These are phyloP conservation scores for Odontomachus brunneus DNA, from an alignment of 1,140 invertebrate species.

Conservation along the genomic window DNA sequence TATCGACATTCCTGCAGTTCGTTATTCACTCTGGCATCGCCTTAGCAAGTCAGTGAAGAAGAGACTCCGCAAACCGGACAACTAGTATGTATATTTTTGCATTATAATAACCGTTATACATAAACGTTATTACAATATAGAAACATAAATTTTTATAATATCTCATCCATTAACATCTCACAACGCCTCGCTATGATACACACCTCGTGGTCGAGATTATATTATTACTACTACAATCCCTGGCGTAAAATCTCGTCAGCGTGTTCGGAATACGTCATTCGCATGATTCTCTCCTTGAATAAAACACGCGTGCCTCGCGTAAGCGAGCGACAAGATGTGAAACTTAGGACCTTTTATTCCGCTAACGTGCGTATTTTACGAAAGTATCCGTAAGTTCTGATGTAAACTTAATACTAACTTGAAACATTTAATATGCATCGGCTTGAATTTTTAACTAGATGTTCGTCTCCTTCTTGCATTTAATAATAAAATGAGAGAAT, in stretches of 20 bases:
- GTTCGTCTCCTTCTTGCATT: not conserved
- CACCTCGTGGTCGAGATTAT: constrained; percentile 62
- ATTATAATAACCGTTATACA: constrained; percentile 79
- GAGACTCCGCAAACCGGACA: constrained; percentile 65
- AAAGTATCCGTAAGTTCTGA: not conserved
- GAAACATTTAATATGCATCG: constrained; percentile 18
- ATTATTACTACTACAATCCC: constrained; percentile 62
- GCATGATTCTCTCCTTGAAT: constrained; percentile 30
- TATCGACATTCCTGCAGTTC: too few relatives aligned
- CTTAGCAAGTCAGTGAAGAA: not conserved
- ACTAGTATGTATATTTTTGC: constrained; percentile 79
- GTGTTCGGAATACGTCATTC: constrained; percentile 33
- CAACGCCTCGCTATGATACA: constrained; percentile 72
- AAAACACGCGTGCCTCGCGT: constrained; percentile 50
- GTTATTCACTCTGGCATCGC: too few relatives aligned
- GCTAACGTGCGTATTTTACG: constrained; percentile 36
- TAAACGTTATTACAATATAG: constrained; percentile 82
- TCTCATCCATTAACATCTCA: constrained; percentile 77
- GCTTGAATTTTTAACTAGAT: not conserved
- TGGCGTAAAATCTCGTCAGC: constrained; percentile 49
- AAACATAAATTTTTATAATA: constrained; percentile 79
- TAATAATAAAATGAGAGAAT: not conserved
- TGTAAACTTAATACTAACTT: not conserved
- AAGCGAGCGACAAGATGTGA: constrained; percentile 46
- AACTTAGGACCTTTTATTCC: constrained; percentile 41